phyloP scores from a whole-genome alignment of 2,113 vertebrate species.

The Gopherus flavomarginatus region DNA sequence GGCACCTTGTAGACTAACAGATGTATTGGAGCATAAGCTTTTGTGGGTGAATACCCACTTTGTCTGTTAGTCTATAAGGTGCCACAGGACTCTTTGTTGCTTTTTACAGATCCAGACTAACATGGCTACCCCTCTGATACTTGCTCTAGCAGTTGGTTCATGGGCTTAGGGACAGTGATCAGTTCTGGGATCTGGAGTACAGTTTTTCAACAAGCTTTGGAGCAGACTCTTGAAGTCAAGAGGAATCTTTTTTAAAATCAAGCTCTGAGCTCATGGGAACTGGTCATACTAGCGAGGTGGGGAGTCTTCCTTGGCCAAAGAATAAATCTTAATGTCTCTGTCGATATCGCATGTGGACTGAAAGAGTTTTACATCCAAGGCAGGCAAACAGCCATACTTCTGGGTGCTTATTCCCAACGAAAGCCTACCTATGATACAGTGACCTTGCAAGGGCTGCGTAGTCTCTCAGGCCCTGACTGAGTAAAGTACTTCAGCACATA shows the following conservation, averaged over 20 bases:
- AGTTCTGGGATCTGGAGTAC: not conserved
- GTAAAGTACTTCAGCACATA: not conserved
- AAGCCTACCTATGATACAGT: rapidly evolving
- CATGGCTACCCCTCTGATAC: no score
- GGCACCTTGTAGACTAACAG: no score
- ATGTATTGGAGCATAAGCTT: no score
- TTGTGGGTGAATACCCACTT: no score
- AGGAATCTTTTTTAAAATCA: not conserved
- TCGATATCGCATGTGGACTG: not conserved
- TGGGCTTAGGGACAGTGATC: not conserved
- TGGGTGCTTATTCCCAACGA: not conserved
- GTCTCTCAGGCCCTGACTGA: not conserved
- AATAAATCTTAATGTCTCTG: not conserved
- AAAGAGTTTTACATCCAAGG: not conserved
- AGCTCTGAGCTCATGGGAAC: rapidly evolving
- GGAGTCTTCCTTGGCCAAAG: not conserved
- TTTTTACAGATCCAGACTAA: no score
- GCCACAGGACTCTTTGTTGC: no score
- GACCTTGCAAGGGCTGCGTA: not conserved
- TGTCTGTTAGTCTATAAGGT: no score
- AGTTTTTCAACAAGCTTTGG: not conserved
- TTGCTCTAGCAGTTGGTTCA: not conserved
- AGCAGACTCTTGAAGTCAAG: not conserved
- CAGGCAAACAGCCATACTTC: not conserved
- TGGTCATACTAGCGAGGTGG: not conserved